These are phyloP conservation scores for Egretta garzetta DNA, from an alignment of 2,113 vertebrate species.

Conservation along the genomic window DNA sequence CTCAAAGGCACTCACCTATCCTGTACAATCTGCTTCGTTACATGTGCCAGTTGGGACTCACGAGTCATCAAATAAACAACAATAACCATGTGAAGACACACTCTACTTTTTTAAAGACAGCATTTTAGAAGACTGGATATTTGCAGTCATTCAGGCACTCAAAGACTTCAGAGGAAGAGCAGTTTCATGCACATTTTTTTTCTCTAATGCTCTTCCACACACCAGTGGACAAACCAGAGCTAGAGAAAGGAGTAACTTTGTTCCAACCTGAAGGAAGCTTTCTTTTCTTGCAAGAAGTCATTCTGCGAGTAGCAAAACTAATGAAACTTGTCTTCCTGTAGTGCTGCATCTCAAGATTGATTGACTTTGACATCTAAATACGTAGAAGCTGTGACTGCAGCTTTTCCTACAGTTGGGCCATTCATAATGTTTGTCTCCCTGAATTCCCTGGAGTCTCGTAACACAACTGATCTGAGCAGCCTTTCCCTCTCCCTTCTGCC, in stretches of 20 bases:
- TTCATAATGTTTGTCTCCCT: not conserved
- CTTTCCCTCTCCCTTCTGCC: not conserved
- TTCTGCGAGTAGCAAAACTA: not conserved
- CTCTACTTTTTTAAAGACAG: not conserved
- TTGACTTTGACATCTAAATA: conserved; percentile 15
- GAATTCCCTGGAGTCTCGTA: not conserved
- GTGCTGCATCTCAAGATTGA: not conserved
- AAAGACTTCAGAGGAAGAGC: not conserved
- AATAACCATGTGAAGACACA: not conserved
- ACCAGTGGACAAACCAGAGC: not conserved
- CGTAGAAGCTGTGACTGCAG: not conserved
- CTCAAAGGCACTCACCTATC: not conserved
- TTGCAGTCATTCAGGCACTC: not conserved
- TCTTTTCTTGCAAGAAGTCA: not conserved
- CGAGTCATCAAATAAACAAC: not conserved
- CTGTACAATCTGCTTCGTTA: not conserved
- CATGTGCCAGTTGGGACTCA: not conserved
- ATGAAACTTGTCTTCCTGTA: not conserved
- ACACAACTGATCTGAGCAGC: not conserved
- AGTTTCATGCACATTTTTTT: not conserved
- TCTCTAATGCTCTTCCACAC: not conserved
- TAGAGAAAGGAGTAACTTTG: not conserved
- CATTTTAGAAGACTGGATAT: not conserved
- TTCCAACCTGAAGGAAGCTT: not conserved
- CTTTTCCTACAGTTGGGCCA: not conserved